Conservation (phyloP, 2,113 vertebrate genomes). For the Fulmarus glacialis region DNA sequence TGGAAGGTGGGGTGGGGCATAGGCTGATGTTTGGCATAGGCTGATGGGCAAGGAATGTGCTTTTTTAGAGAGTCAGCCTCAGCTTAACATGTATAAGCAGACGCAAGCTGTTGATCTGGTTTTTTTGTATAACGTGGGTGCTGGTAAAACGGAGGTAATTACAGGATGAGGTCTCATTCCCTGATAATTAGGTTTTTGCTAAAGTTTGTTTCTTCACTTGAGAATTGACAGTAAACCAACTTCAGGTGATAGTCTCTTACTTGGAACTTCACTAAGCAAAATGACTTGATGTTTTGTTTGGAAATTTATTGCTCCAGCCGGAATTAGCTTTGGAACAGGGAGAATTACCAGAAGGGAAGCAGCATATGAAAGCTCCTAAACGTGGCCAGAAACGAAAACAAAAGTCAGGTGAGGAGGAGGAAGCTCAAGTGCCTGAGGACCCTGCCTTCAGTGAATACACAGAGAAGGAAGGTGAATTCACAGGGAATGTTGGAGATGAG, state of each 20-base stretch:
- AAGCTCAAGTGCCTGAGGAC: constrained; percentile 81
- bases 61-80: not conserved
- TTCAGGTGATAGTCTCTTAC: not conserved
- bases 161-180: not conserved
- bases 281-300: not conserved
- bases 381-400: constrained; percentile 81
- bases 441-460: constrained; percentile 81
- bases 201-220: not conserved
- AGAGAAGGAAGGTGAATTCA: constrained; percentile 77
- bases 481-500: constrained; percentile 86
- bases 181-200: not conserved
- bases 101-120: not conserved
- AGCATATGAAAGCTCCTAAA: constrained; percentile 70
- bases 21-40: not conserved
- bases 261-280: not conserved
- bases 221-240: not conserved
- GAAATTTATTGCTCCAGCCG: constrained; percentile 71
- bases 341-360: constrained; percentile 77
- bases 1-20: not conserved
- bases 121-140: not conserved
- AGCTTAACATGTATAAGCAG: not conserved
- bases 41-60: not conserved
- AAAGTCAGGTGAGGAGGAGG: constrained; percentile 77
- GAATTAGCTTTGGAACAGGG: constrained; percentile 87
- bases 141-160: not conserved